These are phyloP conservation scores for Esox niger DNA, from an alignment of 2,113 vertebrate species.

Conservation along the genomic window DNA sequence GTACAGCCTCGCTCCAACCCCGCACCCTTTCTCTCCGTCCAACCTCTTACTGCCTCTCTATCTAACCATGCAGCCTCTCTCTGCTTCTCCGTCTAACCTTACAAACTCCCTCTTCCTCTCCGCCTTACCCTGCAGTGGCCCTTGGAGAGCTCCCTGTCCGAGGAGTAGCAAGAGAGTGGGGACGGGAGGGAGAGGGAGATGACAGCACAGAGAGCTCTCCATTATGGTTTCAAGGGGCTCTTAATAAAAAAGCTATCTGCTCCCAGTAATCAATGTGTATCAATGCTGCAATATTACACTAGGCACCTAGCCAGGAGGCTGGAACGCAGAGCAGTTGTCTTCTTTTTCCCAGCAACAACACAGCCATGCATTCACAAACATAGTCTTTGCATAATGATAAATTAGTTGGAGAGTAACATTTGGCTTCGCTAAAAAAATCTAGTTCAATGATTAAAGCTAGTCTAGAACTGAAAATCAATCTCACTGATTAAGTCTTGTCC, in stretches of 20 bases:
- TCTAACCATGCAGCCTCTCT: constrained; percentile 11
- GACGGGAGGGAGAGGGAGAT: neutral
- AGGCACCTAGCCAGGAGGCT: constrained; percentile 26
- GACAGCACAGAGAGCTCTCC: constrained; percentile 37
- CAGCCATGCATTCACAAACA: constrained; percentile 21
- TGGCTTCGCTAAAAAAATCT: no score
- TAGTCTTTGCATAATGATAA: no score
- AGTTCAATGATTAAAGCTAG: no score
- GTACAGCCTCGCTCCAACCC: neutral
- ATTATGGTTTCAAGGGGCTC: constrained; percentile 36
- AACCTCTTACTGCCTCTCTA: constrained; percentile 6
- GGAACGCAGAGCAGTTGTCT: no score
- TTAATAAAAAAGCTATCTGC: constrained; percentile 60
- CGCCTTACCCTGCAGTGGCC: constrained; percentile 25
- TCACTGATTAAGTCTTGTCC: no score
- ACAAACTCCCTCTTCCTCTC: no score
- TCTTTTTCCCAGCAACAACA: constrained; percentile 15
- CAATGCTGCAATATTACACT: constrained; percentile 32
- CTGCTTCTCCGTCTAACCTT: no score
- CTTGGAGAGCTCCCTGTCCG: constrained; percentile 19
- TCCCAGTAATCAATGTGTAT: constrained; percentile 49
- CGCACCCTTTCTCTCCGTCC: constrained; percentile 10
- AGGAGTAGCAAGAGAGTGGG: constrained; percentile 2
- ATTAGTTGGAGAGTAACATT: no score
- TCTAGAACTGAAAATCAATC: no score